phyloP scores from a whole-genome alignment of 2,113 vertebrate genomes.

The Theristicus caerulescens region DNA sequence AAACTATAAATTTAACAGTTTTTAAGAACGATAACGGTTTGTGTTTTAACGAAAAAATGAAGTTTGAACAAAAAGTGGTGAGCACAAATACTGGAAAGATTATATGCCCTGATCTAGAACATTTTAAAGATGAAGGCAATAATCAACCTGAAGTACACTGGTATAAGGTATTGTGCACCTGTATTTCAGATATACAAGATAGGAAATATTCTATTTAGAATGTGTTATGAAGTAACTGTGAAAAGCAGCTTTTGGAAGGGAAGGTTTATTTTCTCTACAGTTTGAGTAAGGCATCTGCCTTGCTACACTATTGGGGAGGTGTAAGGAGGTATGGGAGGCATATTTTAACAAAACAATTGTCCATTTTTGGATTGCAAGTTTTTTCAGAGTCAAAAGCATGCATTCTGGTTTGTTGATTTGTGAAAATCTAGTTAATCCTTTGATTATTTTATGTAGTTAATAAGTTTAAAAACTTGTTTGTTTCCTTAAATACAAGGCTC shows the following conservation, averaged over 20 bases:
- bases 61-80: slow-evolving; percentile 34
- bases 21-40: slow-evolving; percentile 61
- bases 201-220: background rate
- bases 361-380: background rate
- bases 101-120: slow-evolving; percentile 76
- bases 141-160: slow-evolving; percentile 72
- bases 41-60: slow-evolving; percentile 65
- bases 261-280: background rate
- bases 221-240: background rate
- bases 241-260: background rate
- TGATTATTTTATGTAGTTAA: background rate
- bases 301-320: background rate
- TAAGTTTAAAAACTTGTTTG: background rate
- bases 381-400: background rate
- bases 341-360: background rate
- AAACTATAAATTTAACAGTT: slow-evolving; percentile 48
- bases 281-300: background rate
- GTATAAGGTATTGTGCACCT: slow-evolving; percentile 80
- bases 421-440: background rate
- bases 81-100: slow-evolving; percentile 52
- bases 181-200: background rate
- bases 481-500: background rate
- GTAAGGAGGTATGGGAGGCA: background rate
- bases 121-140: slow-evolving; percentile 69
- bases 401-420: background rate